Percentiles rank a stretch among this genome's conserved stretches.
These are phyloP conservation scores for Parochlus steinenii DNA, from an alignment of 2,888 invertebrate genomes.

Conservation along the genomic window DNA sequence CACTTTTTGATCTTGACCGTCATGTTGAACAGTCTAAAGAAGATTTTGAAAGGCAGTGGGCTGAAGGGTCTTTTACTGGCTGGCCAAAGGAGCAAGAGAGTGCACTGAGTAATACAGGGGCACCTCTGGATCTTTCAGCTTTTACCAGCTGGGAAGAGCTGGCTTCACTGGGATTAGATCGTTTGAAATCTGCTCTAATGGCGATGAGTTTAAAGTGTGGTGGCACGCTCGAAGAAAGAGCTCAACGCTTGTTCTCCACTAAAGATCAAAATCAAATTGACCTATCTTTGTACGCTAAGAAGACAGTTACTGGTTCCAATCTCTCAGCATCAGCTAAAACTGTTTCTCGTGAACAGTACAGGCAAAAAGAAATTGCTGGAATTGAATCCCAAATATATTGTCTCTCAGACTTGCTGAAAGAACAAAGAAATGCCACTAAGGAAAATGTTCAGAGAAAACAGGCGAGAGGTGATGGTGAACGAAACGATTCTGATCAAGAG, in stretches of 20 bases:
- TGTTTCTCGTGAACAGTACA: constrained; percentile 35
- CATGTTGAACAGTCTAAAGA: constrained; percentile 62
- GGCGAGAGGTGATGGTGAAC: constrained; percentile 83
- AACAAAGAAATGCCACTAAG: constrained; percentile 78
- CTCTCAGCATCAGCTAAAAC: constrained; percentile 21
- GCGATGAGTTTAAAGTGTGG: constrained; percentile 96
- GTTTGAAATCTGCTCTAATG: constrained; percentile 92
- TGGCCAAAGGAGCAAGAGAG: constrained; percentile 95
- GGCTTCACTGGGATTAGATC: constrained; percentile 89
- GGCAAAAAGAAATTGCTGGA: constrained; percentile 73
- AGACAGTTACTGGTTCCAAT: constrained; percentile 37
- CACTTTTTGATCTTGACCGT: constrained; percentile 62
- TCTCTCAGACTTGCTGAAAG: constrained; percentile 66
- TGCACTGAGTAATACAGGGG: constrained; percentile 85
- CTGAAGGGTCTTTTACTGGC: constrained; percentile 76
- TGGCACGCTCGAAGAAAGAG: constrained; percentile 93
- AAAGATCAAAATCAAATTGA: constrained; percentile 90
- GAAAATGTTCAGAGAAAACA: constrained; percentile 98
- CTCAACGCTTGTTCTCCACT: constrained; percentile 87
- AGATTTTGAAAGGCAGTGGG: constrained; percentile 78
- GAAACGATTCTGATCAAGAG: constrained; percentile 82
- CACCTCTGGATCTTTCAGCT: constrained; percentile 93
- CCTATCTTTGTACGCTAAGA: constrained; percentile 80
- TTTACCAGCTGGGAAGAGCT: constrained; percentile 96
- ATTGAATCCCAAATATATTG: constrained; percentile 83